A percentile compares a stretch with the other conserved stretches of the same genome.
Evolutionary conservation across 2,797 vertebrate species (phyloP).

Genomic region (Epinephelus coioides): DNA sequence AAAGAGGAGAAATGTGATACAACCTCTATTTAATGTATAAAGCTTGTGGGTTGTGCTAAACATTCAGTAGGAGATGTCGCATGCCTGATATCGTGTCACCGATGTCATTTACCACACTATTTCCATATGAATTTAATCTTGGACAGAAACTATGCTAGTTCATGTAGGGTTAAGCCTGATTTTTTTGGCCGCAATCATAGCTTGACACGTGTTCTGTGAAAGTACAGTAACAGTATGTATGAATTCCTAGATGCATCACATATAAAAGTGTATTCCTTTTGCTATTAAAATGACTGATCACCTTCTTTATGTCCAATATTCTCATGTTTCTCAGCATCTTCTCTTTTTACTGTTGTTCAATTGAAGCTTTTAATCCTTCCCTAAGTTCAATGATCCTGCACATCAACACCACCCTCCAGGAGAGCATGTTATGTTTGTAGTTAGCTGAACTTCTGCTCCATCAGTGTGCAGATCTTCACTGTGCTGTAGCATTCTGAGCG

Average conservation of each 20-base stretch:
- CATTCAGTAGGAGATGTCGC: no score
- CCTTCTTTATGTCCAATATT: no score
- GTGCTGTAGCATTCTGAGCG: background rate
- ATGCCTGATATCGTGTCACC: no score
- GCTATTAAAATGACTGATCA: background rate
- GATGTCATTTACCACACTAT: no score
- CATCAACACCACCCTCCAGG: background rate
- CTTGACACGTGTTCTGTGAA: background rate
- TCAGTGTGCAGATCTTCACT: background rate
- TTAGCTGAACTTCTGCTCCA: background rate
- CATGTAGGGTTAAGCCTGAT: no score
- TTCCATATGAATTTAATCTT: no score
- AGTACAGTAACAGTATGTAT: background rate
- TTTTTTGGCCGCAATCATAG: no score
- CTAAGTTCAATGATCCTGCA: background rate
- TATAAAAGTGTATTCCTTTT: background rate
- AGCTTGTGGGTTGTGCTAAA: no score
- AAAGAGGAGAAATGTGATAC: no score
- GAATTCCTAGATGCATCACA: background rate
- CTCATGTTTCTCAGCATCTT: background rate
- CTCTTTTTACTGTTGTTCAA: background rate
- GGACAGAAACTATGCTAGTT: no score
- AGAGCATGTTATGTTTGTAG: background rate
- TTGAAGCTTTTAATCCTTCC: constrained; percentile 7
- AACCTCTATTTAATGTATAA: no score